Base-by-base conservation (phyloP, 2,888 invertebrate genomes). In the Dioctria rufipes region DNA sequence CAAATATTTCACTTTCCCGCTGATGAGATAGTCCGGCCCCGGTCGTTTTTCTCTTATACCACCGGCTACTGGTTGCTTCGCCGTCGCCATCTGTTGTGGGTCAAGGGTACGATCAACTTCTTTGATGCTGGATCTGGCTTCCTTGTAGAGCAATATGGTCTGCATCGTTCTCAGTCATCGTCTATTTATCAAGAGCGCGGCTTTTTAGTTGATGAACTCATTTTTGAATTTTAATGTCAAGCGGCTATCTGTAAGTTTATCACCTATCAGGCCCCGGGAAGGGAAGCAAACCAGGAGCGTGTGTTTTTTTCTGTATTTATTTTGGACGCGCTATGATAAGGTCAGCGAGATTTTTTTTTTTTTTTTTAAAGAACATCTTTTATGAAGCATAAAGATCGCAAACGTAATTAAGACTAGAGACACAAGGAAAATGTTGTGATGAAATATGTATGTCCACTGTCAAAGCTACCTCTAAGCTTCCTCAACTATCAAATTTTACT, bases 101-200 rank as follows among this genome's bases (percentile, higher is more conserved):
- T 81, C 81, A 81, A 81, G 81, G 81, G 81, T 80, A 80, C 80
- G 80, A 80, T 80, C 69, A 37, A n/a, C 11, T 54, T 54, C 9
- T 54, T 8, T n/a, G 6, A 4, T 4, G 4, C 42, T 43, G 13
- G 60, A n/a, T 58, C 3, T 11, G n/a, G 61, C 61, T 61, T 61
- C 61, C 61, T 61, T 61, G 61, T 61, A 4, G 61, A 61, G 61
- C 37, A n/a, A 25, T 58, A 2, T 58, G n/a, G 8, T 46, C 5
- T 46, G 5, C 46, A 6, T 46, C 46, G 67, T 46, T 46, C 37
- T 73, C 73, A 6, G 51, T n/a, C 39, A 39, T 39, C 25, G 51
- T 13, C 60, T 40, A 73, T 42, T 73, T 73, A 73, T 73, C 73
- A 77, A 77, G 63, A 25, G 25, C 25, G 25, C n/a, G 49, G 49